Base-by-base conservation (phyloP, 2,113 vertebrate species). In the Euleptes europaea region DNA sequence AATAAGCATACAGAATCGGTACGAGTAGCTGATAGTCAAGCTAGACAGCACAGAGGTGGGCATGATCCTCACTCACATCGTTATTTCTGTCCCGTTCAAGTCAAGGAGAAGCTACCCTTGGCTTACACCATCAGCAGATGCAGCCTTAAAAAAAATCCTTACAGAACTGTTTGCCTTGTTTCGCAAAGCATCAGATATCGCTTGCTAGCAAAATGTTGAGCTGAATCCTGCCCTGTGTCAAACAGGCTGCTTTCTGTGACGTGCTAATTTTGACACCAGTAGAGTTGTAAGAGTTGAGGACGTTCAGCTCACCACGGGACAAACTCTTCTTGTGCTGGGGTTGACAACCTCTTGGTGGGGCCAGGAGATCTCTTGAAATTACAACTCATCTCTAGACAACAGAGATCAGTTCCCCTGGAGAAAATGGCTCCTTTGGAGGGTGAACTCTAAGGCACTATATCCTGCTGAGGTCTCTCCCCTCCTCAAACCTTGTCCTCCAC, bases 1-100 rank as follows among this genome's bases (percentile, higher is more conserved):
- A 91, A 93, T 90, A 94, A 88, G 89, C 90, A 91, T 92, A 86
- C 85, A 72, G 88, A 93, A 89, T 78, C 85, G 84, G 86, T 63
- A 63, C 60, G 9, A 9, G 26, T 86, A 80, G 0, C 78, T 92
- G 90, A 86, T 92, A 89, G 82, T 90, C 85, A 87, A 81, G 19
- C 72, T 85, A 85, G 76, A 83, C 66, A 74, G 86, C 60, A 71
- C 81, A 47, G 11, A 60, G 47, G 74, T 69, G 66, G 87, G 66
- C 2, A 66, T 28, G 35, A 88, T 87, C 42, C 90, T 82, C 10
- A 70, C 0, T 19, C 1, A 1, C 11, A 33, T 21, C 33, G 67
- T 40, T 31, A 10, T 4, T 72, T 38, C 51, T 8, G 15, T 19
- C 57, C 31, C 28, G 2, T 86, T 60, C 70, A 85, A 84, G 49